These are phyloP conservation scores for Drosophila subquinaria DNA, from an alignment of 2,888 invertebrate genomes.

Conservation along the genomic window DNA sequence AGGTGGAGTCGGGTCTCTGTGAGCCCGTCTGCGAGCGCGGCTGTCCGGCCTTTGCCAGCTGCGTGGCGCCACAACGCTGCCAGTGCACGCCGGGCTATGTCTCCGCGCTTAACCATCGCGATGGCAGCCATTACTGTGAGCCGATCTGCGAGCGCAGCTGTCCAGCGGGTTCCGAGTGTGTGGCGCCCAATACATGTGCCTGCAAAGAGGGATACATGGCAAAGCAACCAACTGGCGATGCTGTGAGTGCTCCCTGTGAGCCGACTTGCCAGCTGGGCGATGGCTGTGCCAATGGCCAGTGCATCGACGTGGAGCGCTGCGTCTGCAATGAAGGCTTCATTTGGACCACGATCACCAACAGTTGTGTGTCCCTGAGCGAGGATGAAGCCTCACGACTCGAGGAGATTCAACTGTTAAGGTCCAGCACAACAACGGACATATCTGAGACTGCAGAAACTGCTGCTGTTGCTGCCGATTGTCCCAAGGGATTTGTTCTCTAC, in stretches of 20 bases:
- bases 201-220: slow-evolving; percentile 65
- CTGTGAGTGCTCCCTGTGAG: slow-evolving; percentile 67
- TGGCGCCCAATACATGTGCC: slow-evolving; percentile 73
- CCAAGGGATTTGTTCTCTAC: slow-evolving; percentile 62
- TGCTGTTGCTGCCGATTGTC: slow-evolving; percentile 49
- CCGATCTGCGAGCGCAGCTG: slow-evolving; percentile 72
- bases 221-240: slow-evolving; percentile 52
- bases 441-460: neutral
- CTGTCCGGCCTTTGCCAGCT: slow-evolving; percentile 72
- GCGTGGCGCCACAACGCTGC: slow-evolving; percentile 75
- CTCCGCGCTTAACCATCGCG: slow-evolving; percentile 50
- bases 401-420: slow-evolving; percentile 3
- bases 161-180: slow-evolving; percentile 61
- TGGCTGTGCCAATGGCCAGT: slow-evolving; percentile 69
- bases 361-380: slow-evolving; percentile 43
- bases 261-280: slow-evolving; percentile 65
- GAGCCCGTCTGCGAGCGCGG: slow-evolving; percentile 73
- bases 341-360: slow-evolving; percentile 36
- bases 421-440: slow-evolving; percentile 8
- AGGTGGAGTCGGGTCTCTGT: slow-evolving; percentile 63
- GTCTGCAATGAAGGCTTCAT: slow-evolving; percentile 60
- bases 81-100: slow-evolving; percentile 73
- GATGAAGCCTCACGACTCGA: slow-evolving; percentile 21
- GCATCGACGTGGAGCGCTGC: slow-evolving; percentile 62
- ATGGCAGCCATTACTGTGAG: slow-evolving; percentile 71